phyloP scores from a whole-genome alignment of 2,797 vertebrate genomes.

The Phrynocephalus forsythii region DNA sequence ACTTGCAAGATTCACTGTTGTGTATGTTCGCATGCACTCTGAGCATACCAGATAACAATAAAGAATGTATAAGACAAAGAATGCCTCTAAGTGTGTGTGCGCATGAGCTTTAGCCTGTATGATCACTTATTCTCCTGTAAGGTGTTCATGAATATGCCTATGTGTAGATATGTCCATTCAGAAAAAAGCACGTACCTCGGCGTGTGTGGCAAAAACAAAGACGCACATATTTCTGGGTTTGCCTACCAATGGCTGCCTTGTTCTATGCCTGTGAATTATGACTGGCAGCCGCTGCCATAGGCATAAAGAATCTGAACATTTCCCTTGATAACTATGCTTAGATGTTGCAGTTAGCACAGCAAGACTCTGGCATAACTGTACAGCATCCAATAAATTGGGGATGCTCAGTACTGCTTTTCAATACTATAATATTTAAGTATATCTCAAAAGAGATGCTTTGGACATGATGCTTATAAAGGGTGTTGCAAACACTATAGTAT shows the following conservation, averaged over 20 bases:
- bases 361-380: neutral
- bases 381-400: neutral
- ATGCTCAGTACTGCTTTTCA: neutral
- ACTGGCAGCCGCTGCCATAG: neutral
- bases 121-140: no score
- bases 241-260: no score
- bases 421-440: neutral
- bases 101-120: no score
- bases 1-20: no score
- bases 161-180: constrained; percentile 20
- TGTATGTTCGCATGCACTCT: no score
- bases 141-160: neutral
- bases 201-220: no score
- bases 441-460: neutral
- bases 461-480: neutral
- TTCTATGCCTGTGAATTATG: neutral
- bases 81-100: no score
- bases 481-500: neutral
- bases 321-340: neutral
- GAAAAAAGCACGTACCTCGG: neutral
- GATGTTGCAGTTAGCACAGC: neutral
- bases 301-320: neutral
- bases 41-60: no score
- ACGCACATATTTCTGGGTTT: no score
- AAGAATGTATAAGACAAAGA: no score